phyloP scores from a whole-genome alignment of 64 coral and sea anemone species.

The Stichodactyla mertensii region DNA sequence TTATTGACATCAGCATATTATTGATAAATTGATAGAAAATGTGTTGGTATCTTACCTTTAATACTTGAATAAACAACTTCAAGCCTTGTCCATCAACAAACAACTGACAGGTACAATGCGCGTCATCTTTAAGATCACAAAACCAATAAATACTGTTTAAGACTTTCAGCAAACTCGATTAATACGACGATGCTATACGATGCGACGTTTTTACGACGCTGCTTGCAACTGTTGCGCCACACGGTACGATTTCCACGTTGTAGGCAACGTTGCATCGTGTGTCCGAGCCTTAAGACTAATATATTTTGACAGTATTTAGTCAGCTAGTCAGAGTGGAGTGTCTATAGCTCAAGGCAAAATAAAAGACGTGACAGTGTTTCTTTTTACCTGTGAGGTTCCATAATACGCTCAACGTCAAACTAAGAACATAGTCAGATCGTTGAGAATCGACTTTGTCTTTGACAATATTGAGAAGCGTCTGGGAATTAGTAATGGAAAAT shows the following conservation, averaged over 20 bases:
- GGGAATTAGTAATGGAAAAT: background rate
- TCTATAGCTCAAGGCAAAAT: no score
- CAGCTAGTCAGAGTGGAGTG: no score
- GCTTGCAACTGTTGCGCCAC: no score
- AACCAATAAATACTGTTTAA: background rate
- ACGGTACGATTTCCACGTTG: no score
- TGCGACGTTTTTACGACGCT: no score
- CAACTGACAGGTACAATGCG: constrained; percentile 33
- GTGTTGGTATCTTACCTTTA: background rate
- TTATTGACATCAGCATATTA: background rate
- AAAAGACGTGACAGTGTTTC: background rate
- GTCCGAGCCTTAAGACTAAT: no score
- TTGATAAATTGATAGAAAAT: background rate
- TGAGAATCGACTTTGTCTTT: constrained; percentile 22
- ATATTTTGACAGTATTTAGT: no score
- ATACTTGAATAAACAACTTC: constrained; percentile 12
- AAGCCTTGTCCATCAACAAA: constrained; percentile 41
- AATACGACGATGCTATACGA: no score
- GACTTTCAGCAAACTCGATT: no score
- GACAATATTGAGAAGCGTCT: constrained; percentile 41
- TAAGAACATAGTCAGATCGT: constrained; percentile 23
- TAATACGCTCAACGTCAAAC: constrained; percentile 38
- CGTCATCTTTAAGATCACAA: constrained; percentile 23
- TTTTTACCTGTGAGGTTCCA: constrained; percentile 55
- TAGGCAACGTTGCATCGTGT: no score